Evolutionary conservation across 2,888 invertebrate genomes (phyloP), one percentile per base, ranked within the genome.

Genomic region (Drosophila atroscutellata): DNA sequence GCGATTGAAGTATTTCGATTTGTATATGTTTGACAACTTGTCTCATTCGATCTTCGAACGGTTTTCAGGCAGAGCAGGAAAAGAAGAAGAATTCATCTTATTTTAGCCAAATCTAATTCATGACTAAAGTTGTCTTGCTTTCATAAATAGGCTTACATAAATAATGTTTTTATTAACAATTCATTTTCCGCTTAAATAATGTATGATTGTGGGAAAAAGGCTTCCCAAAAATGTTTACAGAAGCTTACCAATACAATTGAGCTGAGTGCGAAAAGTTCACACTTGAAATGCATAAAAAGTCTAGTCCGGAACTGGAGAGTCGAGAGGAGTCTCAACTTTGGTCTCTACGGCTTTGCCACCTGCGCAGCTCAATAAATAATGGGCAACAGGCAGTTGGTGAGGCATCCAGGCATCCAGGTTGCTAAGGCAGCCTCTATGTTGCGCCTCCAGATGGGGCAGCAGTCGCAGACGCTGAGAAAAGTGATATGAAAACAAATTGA

Each of bases 401-500:
- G 24, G 18, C 49, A 5, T 2, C 9, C 47, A 8, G 47, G 20
- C 4, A 42, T 15, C 63, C 24, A 52, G 34, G 6, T 15, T 20
- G 52, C 26, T 1, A 11, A 18, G 56, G 47, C 57, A 32, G 28
- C 37, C 26, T 11, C 28, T 2, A 50, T 32, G 26, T 56, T 37
- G 42, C 49, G 30, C 9, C 56, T 34, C 5, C 36, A 56, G n/a
- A 11, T 28, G 50, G 37, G 30, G 39, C 59, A 18, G 65, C 45
- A 28, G 37, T 28, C 36, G 54, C 11, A 30, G 52, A 32, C 55
- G 30, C n/a, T 45, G 32, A 63, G 72, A 63, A 72, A 87, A 86
- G 60, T 89, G 90, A 86, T 86, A 90, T 78, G 83, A 90, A 87
- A 87, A 87, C 91, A 90, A 90, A 91, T 90, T 87, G 83, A 91